Base-by-base conservation (phyloP, 2,797 vertebrate species). In the Buphagus erythrorhynchus region DNA sequence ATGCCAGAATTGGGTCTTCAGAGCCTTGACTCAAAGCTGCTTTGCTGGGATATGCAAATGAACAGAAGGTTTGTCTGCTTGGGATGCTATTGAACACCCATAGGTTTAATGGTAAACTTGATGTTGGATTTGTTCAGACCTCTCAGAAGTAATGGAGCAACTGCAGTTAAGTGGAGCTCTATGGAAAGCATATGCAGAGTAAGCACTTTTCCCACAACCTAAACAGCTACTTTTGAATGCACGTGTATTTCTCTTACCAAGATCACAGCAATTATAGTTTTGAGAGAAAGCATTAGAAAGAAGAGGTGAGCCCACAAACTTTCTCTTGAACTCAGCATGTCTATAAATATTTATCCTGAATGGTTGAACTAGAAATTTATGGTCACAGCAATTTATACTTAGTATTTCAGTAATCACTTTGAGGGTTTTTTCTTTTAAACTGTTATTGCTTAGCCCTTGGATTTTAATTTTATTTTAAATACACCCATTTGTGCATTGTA, bases 171-270 rank as follows among this genome's bases (percentile, higher is more conserved):
- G 96, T 87, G 86, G 92, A 93, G 86, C 85, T 92, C 96, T 97
- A 94, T 95, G 97, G 97, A 92, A 98, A 98, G 95, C 97, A 97
- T 66, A 97, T 92, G 95, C 96, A 69, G 80, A 90, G 67, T 94
- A 93, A 96, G 88, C 78, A 35, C 33, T 90, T 94, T 62, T 82
- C 13, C 76, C 73, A 52, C 68, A 92, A 62, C 54, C 66, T 87
- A 52, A 92, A 91, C 54, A 76, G 52, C 81, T 94, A 63, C 88
- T 91, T 95, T 40, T 45, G 58, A 93, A 59, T 33, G 59, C 36
- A 71, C 0, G 1, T 91, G 86, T 85, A 38, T 75, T 87, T 65
- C 54, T 88, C 17, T 88, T 78, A 72, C 46, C 16, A 51, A 78
- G 58, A 95, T 84, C 94, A 88, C 54, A 96, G 85, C 29, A 80